Base-by-base conservation (phyloP, 2,888 invertebrate genomes). In the Scaptomyza tumidula region DNA sequence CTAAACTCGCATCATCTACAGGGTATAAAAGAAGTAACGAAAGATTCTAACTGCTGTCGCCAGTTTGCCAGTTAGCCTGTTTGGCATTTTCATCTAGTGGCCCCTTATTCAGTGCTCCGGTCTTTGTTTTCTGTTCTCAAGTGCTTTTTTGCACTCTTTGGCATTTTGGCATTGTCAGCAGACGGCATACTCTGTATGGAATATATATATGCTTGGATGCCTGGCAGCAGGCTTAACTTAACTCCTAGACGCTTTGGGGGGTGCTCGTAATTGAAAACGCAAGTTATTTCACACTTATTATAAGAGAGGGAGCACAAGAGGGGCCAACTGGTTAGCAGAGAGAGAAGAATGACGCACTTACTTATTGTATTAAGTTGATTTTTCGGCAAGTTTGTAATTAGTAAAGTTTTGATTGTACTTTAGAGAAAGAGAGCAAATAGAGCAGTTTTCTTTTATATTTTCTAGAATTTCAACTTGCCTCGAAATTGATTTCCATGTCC, bases 341-440 rank as follows among this genome's bases (percentile, higher is more conserved):
- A 64, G 37, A 41, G 73, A 68, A 57, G 73, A 67, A 55, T 71
- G 71, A 77, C 75, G 82, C 84, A 75, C 60, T 86, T 75, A 88
- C 60, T 86, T 77, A 88, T 90, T 89, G 88, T 87, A 90, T 90
- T 90, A 90, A 83, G 78, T 80, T 82, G 90, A 88, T 90, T 90
- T 88, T 87, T 88, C 68, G 87, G 78, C 88, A 90, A 90, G 86
- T 82, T 90, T 89, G 83, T 90, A 90, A 90, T 90, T 90, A 90
- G 90, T 87, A 90, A 90, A 90, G 90, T 90, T 90, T 88, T 89
- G 87, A 85, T 86, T 86, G 88, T 86, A 57, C 71, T 57, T 16
- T 56, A 52, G 64, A 70, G 64, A 24, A 7, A 33, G 33, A 10
- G 13, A 9, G 16, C 29, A 7, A 29, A 13, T 29, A 14, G 14